Evolutionary conservation across 2,113 vertebrate species (phyloP).

Genomic region (Podocnemis expansa): DNA sequence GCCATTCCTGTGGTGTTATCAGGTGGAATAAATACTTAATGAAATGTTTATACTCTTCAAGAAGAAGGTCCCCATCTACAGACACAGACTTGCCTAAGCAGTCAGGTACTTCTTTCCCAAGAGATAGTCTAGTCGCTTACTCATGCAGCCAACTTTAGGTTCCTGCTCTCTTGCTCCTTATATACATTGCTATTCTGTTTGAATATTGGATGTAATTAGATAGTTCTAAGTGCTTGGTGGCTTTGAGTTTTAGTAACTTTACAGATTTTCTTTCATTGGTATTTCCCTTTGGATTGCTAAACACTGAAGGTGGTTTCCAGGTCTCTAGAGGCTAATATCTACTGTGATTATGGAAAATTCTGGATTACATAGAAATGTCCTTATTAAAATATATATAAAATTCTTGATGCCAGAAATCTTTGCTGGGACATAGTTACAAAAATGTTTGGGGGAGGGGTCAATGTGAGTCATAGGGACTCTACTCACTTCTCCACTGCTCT

Average conservation of each 20-base stretch:
- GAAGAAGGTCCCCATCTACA: not conserved
- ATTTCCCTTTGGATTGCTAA: not conserved
- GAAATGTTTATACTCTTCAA: slow-evolving; percentile 1
- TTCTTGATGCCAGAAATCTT: not conserved
- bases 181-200: not conserved
- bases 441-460: not conserved
- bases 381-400: not conserved
- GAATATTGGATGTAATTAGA: not conserved
- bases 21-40: not conserved
- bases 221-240: not conserved
- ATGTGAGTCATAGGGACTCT: not conserved
- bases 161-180: not conserved
- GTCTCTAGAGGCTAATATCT: not conserved
- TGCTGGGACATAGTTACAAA: not conserved
- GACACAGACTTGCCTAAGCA: not conserved
- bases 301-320: not conserved
- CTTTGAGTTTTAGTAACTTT: not conserved
- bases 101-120: not conserved
- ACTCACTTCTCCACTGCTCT: not conserved
- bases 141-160: not conserved
- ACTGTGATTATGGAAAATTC: not conserved
- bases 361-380: not conserved
- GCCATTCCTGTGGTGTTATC: not conserved
- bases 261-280: not conserved
- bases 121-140: not conserved